These are phyloP conservation scores for Verasper variegatus DNA, from an alignment of 2,113 vertebrate genomes.

Conservation along the genomic window DNA sequence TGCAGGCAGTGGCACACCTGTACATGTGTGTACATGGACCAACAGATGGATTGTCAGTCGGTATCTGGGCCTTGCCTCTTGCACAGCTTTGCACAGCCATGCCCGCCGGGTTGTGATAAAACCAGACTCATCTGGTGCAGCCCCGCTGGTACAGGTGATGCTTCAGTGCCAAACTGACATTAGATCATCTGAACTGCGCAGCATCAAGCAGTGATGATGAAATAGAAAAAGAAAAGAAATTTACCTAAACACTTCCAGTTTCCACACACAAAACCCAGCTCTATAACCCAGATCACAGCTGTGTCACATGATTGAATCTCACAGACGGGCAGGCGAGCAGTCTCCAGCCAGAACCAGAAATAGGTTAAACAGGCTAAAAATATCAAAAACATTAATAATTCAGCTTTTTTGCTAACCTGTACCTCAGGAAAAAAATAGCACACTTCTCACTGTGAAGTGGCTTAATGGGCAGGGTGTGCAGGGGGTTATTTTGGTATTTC, in stretches of 20 bases:
- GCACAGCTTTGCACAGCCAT: slow-evolving; percentile 36
- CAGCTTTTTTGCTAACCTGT: slow-evolving; percentile 72
- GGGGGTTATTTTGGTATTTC: slow-evolving; percentile 62
- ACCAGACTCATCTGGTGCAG: slow-evolving; percentile 62
- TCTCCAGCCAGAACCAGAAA: slow-evolving; percentile 83
- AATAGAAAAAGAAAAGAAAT: slow-evolving; percentile 18
- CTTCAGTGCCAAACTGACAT: slow-evolving; percentile 42
- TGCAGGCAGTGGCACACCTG: slow-evolving; percentile 61
- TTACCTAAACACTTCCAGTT: not conserved
- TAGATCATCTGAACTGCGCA: slow-evolving; percentile 25
- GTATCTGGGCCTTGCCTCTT: slow-evolving; percentile 65
- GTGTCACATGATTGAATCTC: slow-evolving; percentile 79
- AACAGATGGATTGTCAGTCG: slow-evolving; percentile 75
- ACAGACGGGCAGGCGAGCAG: slow-evolving; percentile 71
- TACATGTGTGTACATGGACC: slow-evolving; percentile 48
- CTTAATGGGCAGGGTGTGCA: slow-evolving; percentile 58
- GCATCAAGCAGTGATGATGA: not conserved
- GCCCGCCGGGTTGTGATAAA: slow-evolving; percentile 51
- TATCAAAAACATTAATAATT: slow-evolving; percentile 7
- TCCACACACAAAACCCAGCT: slow-evolving; percentile 42
- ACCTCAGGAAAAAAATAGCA: slow-evolving; percentile 75
- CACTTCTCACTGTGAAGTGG: slow-evolving; percentile 64
- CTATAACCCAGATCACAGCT: slow-evolving; percentile 81
- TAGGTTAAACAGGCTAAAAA: slow-evolving; percentile 78
- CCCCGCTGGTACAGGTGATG: slow-evolving; percentile 35